A percentile compares a stretch with the other conserved stretches of the same genome.
Conservation (phyloP, 1,140 invertebrate species). For the Sitodiplosis mosellana region DNA sequence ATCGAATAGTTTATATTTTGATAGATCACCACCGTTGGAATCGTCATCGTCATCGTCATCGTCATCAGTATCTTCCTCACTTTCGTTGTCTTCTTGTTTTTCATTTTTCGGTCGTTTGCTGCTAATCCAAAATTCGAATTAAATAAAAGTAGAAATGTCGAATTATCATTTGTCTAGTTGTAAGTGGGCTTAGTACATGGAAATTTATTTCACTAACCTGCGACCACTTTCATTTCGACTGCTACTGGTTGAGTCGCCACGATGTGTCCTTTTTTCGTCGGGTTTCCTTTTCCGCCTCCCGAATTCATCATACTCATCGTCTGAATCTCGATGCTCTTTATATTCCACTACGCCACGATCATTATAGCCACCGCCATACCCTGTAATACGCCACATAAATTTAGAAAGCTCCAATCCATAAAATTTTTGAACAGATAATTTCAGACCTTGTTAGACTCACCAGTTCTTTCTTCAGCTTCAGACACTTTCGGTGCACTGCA, state of each 20-base stretch:
- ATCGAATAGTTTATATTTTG: constrained; percentile 65
- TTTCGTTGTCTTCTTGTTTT: constrained; percentile 16
- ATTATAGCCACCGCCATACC: constrained; percentile 81
- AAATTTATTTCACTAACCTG: too few relatives aligned
- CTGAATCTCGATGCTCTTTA: constrained; percentile 66
- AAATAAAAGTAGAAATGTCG: too few relatives aligned
- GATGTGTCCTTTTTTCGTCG: constrained; percentile 17
- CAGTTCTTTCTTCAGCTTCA: constrained; percentile 58
- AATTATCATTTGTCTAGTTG: too few relatives aligned
- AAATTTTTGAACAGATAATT: too few relatives aligned
- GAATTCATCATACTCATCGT: constrained; percentile 93
- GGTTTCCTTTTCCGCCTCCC: constrained; percentile 70
- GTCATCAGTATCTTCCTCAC: constrained; percentile 23
- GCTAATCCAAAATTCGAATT: too few relatives aligned
- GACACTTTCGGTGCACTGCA: constrained; percentile 96
- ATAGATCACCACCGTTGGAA: constrained; percentile 56
- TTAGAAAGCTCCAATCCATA: too few relatives aligned
- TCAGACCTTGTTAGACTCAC: constrained; percentile 8
- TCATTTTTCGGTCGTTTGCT: constrained; percentile 16
- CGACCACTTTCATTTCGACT: constrained; percentile 17
- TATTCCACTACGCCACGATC: constrained; percentile 87
- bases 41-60: constrained; percentile 37
- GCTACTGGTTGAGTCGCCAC: constrained; percentile 25
- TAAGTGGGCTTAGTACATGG: too few relatives aligned
- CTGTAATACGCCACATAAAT: constrained; percentile 16